Conservation (phyloP, 2,888 invertebrate genomes). For the Oscheius onirici region DNA sequence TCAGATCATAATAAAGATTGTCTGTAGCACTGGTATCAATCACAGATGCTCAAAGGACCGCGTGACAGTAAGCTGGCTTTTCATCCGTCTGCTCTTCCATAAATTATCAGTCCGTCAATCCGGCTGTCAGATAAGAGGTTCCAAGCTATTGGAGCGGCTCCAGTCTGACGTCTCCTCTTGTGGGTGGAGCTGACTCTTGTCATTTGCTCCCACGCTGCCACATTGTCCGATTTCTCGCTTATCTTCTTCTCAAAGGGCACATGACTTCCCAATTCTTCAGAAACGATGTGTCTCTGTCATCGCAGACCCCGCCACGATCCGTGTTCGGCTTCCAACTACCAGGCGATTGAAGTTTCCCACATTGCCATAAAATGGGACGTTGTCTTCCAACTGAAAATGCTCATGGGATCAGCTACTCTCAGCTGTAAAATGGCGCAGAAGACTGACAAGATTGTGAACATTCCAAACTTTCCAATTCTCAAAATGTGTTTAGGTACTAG, state of each 20-base stretch:
- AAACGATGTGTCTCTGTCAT: constrained; percentile 32
- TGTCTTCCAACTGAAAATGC: constrained; percentile 58
- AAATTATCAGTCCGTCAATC: constrained; percentile 30
- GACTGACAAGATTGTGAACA: constrained; percentile 60
- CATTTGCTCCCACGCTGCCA: constrained; percentile 8
- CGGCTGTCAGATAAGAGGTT: constrained; percentile 17
- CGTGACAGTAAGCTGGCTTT: constrained; percentile 19
- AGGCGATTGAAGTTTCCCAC: constrained; percentile 62
- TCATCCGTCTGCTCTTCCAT: constrained; percentile 17
- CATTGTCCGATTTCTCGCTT: neutral
- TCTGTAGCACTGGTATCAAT: too few relatives aligned
- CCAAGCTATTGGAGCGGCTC: constrained; percentile 7
- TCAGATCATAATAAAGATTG: too few relatives aligned
- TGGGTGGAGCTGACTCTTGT: neutral
- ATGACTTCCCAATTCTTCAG: constrained; percentile 1
- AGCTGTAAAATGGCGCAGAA: constrained; percentile 52
- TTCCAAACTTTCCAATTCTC: neutral
- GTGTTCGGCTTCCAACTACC: constrained; percentile 49
- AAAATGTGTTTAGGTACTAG: constrained; percentile 58
- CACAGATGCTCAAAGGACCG: neutral
- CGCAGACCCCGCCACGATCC: constrained; percentile 39
- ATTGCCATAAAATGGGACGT: constrained; percentile 67
- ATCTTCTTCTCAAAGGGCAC: neutral
- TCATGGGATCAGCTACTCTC: constrained; percentile 61
- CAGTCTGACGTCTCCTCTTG: constrained; percentile 3